Base-by-base conservation (phyloP, 2,113 vertebrate genomes). In the Mesembrinibis cayennensis region DNA sequence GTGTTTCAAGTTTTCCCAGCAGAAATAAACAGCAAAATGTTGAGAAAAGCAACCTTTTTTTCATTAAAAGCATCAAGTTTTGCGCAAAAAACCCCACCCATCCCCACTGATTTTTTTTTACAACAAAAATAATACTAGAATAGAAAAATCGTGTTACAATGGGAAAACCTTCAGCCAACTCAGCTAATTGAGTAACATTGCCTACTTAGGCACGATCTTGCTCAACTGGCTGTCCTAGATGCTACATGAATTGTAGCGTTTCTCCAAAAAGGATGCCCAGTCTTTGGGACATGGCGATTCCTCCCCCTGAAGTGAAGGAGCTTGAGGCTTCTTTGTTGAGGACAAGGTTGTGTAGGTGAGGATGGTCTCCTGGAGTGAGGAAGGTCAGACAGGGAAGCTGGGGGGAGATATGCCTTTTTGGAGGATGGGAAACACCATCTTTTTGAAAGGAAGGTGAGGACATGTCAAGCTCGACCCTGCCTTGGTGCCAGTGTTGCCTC, bases 31-130 rank as follows among this genome's bases (percentile, higher is more conserved):
- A 94, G 53, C 84, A 91, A 84, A 97, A 93, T 82, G 79, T 36
- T 92, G 90, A 89, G 90, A 89, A 95, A 92, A 94, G 40, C 92
- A 96, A 71, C 69, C 5, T 92, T 97, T 96, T 95, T 95, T 94
- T 95, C 70, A 95, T 96, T 96, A 95, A 93, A 89, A 85, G 45
- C 92, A 85, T 36, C 15, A 11, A 89, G 73, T 85, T 96, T 94
- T 95, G 78, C 0, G 17, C 73, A 92, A 91, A 95, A 82, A 80
- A 58, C 0, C 13, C 29, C 81, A 87, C 84, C 81, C 91, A 53
- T 88, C 77, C 44, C 47, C 65, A 67, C 47, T 19, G 20, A 15
- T 77, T 71, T 56, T 50, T 53, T 81, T 90, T 50, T 15, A 47
- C 44, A 89, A 44, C 0, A 32, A 90, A 96, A 96, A 90, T 94